Conservation (phyloP, 2,113 vertebrate genomes). For the Bujurquina vittata region DNA sequence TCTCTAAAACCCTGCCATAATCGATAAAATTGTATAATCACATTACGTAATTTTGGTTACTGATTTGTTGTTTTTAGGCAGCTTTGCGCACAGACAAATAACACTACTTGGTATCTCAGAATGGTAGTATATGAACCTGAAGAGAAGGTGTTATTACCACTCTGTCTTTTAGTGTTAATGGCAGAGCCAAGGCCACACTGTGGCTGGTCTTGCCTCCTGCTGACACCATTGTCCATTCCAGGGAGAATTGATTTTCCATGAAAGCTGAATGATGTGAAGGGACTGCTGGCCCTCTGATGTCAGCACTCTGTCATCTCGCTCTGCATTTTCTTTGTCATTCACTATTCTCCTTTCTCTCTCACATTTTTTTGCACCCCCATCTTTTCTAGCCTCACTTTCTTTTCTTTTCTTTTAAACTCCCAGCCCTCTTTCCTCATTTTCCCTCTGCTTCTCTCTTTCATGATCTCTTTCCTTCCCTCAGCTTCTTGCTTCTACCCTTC, state of each 20-base stretch:
- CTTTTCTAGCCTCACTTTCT: background rate
- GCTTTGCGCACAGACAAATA: background rate
- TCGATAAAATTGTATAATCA: background rate
- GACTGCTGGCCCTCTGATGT: constrained; percentile 67
- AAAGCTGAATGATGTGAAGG: constrained; percentile 64
- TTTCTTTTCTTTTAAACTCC: constrained; percentile 3
- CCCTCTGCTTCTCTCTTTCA: background rate
- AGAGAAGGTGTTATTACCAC: constrained; percentile 11
- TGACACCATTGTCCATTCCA: constrained; percentile 49
- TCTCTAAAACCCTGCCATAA: background rate
- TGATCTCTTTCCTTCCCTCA: background rate
- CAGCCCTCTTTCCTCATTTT: background rate
- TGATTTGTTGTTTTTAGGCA: background rate
- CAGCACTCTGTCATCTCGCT: constrained; percentile 66
- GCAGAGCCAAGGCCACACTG: constrained; percentile 30
- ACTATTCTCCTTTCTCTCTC: background rate
- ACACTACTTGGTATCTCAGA: background rate
- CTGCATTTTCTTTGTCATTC: constrained; percentile 14
- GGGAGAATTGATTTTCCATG: constrained; percentile 68
- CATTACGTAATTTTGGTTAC: background rate
- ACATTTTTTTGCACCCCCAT: background rate
- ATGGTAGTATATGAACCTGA: constrained; percentile 30
- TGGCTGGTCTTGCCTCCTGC: constrained; percentile 47
- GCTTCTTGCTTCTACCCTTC: background rate
- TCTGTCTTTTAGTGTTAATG: constrained; percentile 50